Base-by-base conservation (phyloP, 2,113 vertebrate species). In the Mustela lutreola region DNA sequence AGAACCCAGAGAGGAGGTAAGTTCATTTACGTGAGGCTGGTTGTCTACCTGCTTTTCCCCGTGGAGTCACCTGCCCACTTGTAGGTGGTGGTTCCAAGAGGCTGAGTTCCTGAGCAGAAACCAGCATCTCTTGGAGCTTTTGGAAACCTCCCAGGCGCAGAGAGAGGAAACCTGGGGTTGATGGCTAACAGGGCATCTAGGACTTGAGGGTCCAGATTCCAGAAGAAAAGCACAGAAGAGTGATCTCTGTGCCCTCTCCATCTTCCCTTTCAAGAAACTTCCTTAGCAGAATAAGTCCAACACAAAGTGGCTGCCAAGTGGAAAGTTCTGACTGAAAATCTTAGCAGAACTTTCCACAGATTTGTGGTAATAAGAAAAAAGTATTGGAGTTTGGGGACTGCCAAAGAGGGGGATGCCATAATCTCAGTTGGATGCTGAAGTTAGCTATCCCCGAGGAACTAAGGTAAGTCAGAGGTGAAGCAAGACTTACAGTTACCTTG, bases 391-490 rank as follows among this genome's bases (percentile, higher is more conserved):
- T 39, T 48, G n/a, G 78, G 21, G 21, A 21, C 50, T 9, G 8
- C 62, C 8, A 0, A 60, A 50, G 36, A 5, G 33, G 14, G 11
- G 11, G 14, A 58, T 0, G 1, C 3, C 7, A 3, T 33, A 7
- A 2, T 26, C 62, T 84, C 24, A 7, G 18, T 0, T 0, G 19
- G 42, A 36, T 28, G 24, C 22, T 11, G 56, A 28, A 73, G 24
- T 21, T 0, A 4, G 45, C 21, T 8, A 14, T 14, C 26, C 24
- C 24, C 26, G 7, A 42, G 62, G 71, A 93, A 79, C 0, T 28
- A n/a, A 53, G 28, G 56, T 6, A 9, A 36, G 10, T 14, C 22
- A 42, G 78, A 92, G 83, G 15, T 5, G 7, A 15, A 75, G n/a
- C 58, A 42, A 56, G 63, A 5, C 9, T 28, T 36, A 2, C 3